Conservation (phyloP, 2,113 vertebrate species). For the Psilopsiagon aymara region DNA sequence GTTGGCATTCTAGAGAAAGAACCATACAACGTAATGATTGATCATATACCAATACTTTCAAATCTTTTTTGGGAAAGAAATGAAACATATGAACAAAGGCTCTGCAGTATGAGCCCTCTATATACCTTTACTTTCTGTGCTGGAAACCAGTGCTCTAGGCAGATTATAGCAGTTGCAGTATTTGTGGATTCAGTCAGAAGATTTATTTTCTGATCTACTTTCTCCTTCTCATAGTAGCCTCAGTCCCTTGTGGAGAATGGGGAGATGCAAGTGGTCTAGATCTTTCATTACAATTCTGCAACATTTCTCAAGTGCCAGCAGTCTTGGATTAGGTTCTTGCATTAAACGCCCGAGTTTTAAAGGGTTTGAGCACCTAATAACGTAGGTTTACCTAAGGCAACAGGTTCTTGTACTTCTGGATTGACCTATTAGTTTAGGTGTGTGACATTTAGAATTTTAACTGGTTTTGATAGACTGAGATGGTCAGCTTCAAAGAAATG, state of each 20-base stretch:
- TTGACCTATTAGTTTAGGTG: neutral
- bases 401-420: neutral
- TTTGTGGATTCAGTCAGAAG: neutral
- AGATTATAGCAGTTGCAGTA: neutral
- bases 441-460: neutral
- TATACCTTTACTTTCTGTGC: neutral
- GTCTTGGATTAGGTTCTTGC: neutral
- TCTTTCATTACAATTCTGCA: neutral
- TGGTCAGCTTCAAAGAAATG: neutral
- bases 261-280: neutral
- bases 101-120: accelerated
- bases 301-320: neutral
- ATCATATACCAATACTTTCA: neutral
- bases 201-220: neutral
- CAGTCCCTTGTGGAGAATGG: neutral
- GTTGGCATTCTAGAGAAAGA: neutral
- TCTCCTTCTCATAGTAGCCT: neutral
- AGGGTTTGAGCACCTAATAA: neutral
- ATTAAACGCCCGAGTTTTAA: neutral
- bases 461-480: neutral
- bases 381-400: neutral
- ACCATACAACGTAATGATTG: neutral
- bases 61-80: neutral
- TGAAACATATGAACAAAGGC: neutral
- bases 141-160: neutral